A percentile compares a stretch with the other conserved stretches of the same genome.
These are phyloP conservation scores for Pimpla rufipes DNA, from an alignment of 2,888 invertebrate species.

Conservation along the genomic window DNA sequence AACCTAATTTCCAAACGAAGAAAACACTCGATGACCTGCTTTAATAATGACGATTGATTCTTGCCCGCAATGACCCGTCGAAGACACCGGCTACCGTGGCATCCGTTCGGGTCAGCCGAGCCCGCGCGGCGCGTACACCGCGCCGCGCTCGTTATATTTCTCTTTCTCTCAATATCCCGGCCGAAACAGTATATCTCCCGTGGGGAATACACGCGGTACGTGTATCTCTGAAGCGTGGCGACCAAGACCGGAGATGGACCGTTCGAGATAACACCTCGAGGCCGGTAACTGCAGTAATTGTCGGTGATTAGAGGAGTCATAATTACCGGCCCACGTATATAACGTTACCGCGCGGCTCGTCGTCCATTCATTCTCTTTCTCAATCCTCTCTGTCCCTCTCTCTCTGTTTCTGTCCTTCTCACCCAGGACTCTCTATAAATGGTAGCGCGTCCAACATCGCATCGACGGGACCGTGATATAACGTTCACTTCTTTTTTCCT, in stretches of 20 bases:
- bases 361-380: conserved; percentile 79
- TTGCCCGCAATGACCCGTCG: background rate
- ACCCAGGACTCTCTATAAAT: conserved; percentile 19
- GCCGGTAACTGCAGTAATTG: conserved; percentile 84
- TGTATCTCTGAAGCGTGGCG: conserved; percentile 62
- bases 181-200: conserved; percentile 40
- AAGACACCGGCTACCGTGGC: conserved; percentile 2
- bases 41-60: background rate
- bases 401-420: conserved; percentile 38
- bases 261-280: conserved; percentile 82
- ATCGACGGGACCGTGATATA: conserved; percentile 24
- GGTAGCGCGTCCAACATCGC: conserved; percentile 15
- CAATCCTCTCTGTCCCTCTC: conserved; percentile 54
- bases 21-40: background rate
- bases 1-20: too few relatives aligned
- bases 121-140: background rate
- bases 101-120: conserved; percentile 28
- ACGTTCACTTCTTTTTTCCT: background rate
- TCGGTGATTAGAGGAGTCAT: conserved; percentile 84
- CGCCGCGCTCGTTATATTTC: conserved; percentile 62
- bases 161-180: conserved; percentile 56
- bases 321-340: conserved; percentile 77
- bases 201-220: conserved; percentile 18
- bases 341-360: conserved; percentile 71
- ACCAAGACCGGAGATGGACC: conserved; percentile 74